phyloP scores from a whole-genome alignment of 1,140 invertebrate genomes.

The Tetragonula clypearis region DNA sequence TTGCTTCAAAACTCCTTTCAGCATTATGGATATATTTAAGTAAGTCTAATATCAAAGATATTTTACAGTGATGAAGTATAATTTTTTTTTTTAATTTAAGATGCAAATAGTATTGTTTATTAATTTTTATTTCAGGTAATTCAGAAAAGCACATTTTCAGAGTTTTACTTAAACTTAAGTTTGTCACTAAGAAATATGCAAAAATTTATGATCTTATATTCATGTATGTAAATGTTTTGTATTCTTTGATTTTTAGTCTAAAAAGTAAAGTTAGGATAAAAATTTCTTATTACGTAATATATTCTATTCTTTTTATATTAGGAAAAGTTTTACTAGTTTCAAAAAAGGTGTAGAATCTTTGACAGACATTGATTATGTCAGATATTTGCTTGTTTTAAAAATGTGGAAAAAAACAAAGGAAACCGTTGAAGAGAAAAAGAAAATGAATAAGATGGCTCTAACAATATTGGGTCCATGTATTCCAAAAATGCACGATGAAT shows the following conservation, averaged over 20 bases:
- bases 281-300: neutral
- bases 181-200: conserved; percentile 62
- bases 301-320: conserved; percentile 56
- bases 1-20: conserved; percentile 70
- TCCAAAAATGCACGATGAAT: conserved; percentile 65
- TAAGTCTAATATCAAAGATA: conserved; percentile 48
- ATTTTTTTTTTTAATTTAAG: neutral
- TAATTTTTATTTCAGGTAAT: conserved; percentile 66
- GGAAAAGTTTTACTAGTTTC: conserved; percentile 71
- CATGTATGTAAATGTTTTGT: conserved; percentile 62
- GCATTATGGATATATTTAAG: conserved; percentile 75
- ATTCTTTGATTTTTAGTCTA: conserved; percentile 5
- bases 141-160: conserved; percentile 76
- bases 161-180: conserved; percentile 72
- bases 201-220: conserved; percentile 73
- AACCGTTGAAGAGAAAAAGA: conserved; percentile 62
- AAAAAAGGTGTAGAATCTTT: conserved; percentile 47
- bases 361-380: conserved; percentile 69
- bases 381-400: conserved; percentile 75
- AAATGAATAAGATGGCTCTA: conserved; percentile 71
- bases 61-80: neutral
- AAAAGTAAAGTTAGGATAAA: neutral
- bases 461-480: conserved; percentile 67
- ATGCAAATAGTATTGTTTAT: neutral
- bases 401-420: conserved; percentile 72